Evolutionary conservation across 2,888 invertebrate species (phyloP), one percentile per base, ranked within the genome.

Genomic region (Sphaeridia pumilis): DNA sequence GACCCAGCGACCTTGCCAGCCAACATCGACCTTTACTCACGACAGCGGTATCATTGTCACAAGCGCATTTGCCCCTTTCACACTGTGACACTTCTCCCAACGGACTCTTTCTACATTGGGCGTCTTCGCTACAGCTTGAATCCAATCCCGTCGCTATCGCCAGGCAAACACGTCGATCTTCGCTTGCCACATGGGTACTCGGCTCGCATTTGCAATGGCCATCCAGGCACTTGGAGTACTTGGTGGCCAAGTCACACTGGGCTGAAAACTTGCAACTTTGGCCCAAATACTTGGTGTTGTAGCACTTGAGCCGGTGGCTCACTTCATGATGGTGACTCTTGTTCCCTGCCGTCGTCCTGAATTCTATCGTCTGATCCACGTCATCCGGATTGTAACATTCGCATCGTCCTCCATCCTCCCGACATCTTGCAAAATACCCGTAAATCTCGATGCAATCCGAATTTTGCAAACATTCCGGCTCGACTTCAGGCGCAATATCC

Each of bases 111-210:
- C 14, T 35, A 38, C 62, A 62, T 38, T 62, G 62, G 1, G 22
- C 21, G 47, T 60, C 59, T 44, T 64, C 61, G 47, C 59, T 60
- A 41, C 64, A 64, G n/a, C 22, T 24, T 3, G 57, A 57, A 21
- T 58, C 43, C 12, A 59, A 25, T 12, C 61, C 60, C 21, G 49
- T 36, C 31, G 53, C 58, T 45, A 64, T 56, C 41, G 54, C 49
- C 22, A 64, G 45, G 46, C 64, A 64, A 50, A 59, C 60, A n/a
- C 60, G 48, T 10, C 56, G 55, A 49, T 63, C 63, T 28, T 54
- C 49, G 49, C 56, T 58, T 3, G 51, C 46, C 5, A 61, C 58
- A 17, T 58, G 56, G 26, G 52, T 48, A 3, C 52, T 50, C 24
- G 57, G 58, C 12, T 56, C 14, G 38, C 64, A 64, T 28, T 54